These are phyloP conservation scores for Mormyrus proboscirostris DNA, from an alignment of 2,797 vertebrate species.

Conservation along the genomic window DNA sequence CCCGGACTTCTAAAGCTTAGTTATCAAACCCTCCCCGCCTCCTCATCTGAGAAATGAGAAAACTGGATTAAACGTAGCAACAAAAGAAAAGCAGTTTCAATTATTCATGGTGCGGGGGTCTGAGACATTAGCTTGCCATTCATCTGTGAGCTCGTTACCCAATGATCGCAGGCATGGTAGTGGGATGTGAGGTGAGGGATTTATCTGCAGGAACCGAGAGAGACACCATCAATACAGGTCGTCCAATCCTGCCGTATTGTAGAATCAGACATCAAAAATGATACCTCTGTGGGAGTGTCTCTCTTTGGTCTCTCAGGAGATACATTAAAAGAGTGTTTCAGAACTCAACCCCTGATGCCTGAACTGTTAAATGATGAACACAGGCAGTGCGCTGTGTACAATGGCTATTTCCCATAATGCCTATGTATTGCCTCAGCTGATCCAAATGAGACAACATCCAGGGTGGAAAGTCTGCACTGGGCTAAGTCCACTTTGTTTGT, in stretches of 20 bases:
- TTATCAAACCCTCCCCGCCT: neutral
- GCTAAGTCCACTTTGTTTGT: neutral
- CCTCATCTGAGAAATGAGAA: slow-evolving; percentile 4
- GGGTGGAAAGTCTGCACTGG: neutral
- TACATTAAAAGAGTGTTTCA: neutral
- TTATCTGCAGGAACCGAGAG: neutral
- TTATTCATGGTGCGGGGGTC: slow-evolving; percentile 20
- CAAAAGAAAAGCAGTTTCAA: slow-evolving; percentile 21
- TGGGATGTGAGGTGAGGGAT: neutral
- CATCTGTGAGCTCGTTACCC: slow-evolving; percentile 17
- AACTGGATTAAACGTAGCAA: slow-evolving; percentile 21
- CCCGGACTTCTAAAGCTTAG: neutral
- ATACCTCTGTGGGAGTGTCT: neutral
- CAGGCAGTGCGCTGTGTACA: neutral
- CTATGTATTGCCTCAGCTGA: neutral
- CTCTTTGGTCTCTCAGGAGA: neutral
- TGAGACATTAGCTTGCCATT: slow-evolving; percentile 5
- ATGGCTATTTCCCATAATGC: neutral
- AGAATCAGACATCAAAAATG: neutral
- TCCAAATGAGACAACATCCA: neutral
- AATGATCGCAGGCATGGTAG: slow-evolving; percentile 12
- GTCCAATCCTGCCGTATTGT: neutral
- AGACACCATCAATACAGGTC: neutral
- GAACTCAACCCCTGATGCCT: neutral
- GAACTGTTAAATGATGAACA: neutral